phyloP scores from a whole-genome alignment of 2,113 vertebrate genomes.

The Hyla sarda region DNA sequence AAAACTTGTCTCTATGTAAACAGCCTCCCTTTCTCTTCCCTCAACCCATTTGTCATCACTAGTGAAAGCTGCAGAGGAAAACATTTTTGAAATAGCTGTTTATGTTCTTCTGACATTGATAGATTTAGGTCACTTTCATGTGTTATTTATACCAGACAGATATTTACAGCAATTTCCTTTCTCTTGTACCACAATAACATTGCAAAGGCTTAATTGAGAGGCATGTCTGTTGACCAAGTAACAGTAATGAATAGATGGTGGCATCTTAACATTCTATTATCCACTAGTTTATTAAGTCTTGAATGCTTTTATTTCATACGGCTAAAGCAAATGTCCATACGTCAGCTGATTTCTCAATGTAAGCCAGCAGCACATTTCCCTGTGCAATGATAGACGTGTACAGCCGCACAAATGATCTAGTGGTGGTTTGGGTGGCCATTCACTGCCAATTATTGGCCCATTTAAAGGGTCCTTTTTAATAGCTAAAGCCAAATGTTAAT shows the following conservation, averaged over 20 bases:
- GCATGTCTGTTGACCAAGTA: conserved; percentile 10
- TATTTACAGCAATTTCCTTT: not conserved
- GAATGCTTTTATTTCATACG: too few relatives aligned
- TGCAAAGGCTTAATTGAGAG: conserved; percentile 13
- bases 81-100: not conserved
- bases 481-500: too few relatives aligned
- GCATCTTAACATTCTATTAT: not conserved
- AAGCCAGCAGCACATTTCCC: too few relatives aligned
- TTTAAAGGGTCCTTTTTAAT: too few relatives aligned
- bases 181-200: not conserved
- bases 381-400: too few relatives aligned
- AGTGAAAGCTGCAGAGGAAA: not conserved
- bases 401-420: too few relatives aligned
- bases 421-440: too few relatives aligned
- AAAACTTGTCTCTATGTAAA: not conserved
- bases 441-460: too few relatives aligned
- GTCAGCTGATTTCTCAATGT: too few relatives aligned
- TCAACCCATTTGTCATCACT: not conserved
- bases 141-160: conserved; percentile 37
- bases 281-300: not conserved
- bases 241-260: conserved; percentile 24
- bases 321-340: too few relatives aligned
- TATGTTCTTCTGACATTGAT: conserved; percentile 29
- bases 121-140: conserved; percentile 27
- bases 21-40: not conserved